phyloP scores from a whole-genome alignment of 2,888 invertebrate genomes.

The Lasioglossum leucozonium region DNA sequence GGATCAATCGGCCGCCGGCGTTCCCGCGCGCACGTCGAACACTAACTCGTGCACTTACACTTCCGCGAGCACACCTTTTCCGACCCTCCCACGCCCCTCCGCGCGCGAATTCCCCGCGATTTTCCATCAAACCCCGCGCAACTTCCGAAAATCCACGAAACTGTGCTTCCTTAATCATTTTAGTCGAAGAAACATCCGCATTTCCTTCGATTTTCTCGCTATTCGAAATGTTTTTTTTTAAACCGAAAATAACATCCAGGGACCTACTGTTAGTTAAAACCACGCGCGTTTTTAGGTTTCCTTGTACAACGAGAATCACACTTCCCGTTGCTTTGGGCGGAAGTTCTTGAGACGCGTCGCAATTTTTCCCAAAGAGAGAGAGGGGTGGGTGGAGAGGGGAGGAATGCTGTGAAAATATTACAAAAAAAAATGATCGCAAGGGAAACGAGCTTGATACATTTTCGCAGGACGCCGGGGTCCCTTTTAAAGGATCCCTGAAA shows the following conservation, averaged over 20 bases:
- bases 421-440: conserved; percentile 37
- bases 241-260: too few species aligned
- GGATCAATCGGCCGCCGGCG: background rate
- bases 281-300: background rate
- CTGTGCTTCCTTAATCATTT: too few species aligned
- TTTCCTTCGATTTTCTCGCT: too few species aligned
- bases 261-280: too few species aligned
- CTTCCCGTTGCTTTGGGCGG: conserved; percentile 21
- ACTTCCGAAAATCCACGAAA: background rate
- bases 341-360: background rate
- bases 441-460: conserved; percentile 40
- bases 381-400: background rate
- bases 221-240: too few species aligned
- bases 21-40: background rate
- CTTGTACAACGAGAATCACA: conserved; percentile 2
- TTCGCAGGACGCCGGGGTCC: conserved; percentile 54
- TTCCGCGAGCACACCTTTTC: background rate
- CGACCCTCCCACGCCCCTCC: background rate
- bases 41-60: background rate
- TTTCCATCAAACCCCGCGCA: background rate
- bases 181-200: too few species aligned
- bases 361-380: background rate
- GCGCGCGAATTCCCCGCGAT: background rate
- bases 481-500: conserved; percentile 70
- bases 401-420: conserved; percentile 2